These are phyloP conservation scores for Austrofundulus limnaeus DNA, from an alignment of 2,113 vertebrate genomes.

Conservation along the genomic window DNA sequence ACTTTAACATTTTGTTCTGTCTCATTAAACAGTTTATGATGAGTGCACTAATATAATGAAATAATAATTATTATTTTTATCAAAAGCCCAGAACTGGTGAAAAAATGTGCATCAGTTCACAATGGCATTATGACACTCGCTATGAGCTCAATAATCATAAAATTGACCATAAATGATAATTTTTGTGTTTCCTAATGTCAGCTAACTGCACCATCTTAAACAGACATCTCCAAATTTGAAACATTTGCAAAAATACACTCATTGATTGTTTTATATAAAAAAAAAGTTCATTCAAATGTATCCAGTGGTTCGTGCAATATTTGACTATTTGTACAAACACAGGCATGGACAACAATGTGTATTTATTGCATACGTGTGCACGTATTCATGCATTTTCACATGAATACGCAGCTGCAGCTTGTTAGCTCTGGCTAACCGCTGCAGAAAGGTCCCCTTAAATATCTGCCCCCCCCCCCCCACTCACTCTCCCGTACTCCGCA, in stretches of 20 bases:
- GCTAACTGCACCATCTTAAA: too few relatives aligned
- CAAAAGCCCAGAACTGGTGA: too few relatives aligned
- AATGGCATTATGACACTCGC: too few relatives aligned
- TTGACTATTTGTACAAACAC: too few relatives aligned
- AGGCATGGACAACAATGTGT: too few relatives aligned
- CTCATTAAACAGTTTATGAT: constrained; percentile 42
- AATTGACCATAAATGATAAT: too few relatives aligned
- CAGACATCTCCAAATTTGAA: too few relatives aligned
- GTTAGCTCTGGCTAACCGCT: constrained; percentile 69
- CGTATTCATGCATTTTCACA: constrained; percentile 30
- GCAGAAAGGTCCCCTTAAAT: constrained; percentile 66
- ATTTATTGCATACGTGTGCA: not conserved
- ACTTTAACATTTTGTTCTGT: constrained; percentile 39
- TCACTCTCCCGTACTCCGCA: constrained; percentile 54
- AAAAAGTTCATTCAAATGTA: constrained; percentile 1
- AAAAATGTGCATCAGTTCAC: too few relatives aligned
- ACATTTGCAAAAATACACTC: constrained; percentile 4
- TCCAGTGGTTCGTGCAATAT: constrained; percentile 28
- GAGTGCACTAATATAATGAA: constrained; percentile 16
- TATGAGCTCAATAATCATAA: too few relatives aligned
- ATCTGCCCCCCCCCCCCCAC: constrained; percentile 34
- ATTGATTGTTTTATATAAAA: too few relatives aligned
- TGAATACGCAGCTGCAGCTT: constrained; percentile 67
- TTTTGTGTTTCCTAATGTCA: too few relatives aligned
- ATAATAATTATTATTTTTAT: too few relatives aligned